Conservation (phyloP, 2,113 vertebrate genomes). For the Catagonus wagneri region DNA sequence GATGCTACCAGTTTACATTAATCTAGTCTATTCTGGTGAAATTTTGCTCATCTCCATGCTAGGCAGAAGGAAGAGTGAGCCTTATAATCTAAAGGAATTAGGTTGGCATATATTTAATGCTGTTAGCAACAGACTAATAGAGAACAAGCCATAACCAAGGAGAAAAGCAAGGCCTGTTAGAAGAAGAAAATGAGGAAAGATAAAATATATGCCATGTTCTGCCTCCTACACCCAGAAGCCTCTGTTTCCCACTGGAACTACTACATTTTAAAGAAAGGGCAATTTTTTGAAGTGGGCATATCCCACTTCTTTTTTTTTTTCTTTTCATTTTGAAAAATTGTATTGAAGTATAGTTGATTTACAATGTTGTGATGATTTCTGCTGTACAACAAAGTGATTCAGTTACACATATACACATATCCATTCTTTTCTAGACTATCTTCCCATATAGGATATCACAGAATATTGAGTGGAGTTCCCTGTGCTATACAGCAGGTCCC, state of each 20-base stretch:
- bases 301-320: neutral
- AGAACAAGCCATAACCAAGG: neutral
- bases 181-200: conserved; percentile 59
- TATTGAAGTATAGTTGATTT: no score
- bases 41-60: conserved; percentile 46
- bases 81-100: conserved; percentile 46
- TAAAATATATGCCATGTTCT: conserved; percentile 50
- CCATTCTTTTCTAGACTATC: no score
- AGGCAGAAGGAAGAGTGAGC: conserved; percentile 21
- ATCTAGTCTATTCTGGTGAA: conserved; percentile 54
- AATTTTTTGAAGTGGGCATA: neutral
- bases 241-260: conserved; percentile 44
- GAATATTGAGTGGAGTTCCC: no score
- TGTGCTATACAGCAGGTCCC: no score
- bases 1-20: conserved; percentile 27
- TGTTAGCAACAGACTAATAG: conserved; percentile 40
- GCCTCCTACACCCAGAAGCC: conserved; percentile 12
- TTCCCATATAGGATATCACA: no score
- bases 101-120: conserved; percentile 35
- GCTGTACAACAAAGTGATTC: no score
- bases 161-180: conserved; percentile 49
- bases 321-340: no score
- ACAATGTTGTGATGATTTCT: no score
- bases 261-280: conserved; percentile 22
- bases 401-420: no score